phyloP scores from a whole-genome alignment of 2,113 vertebrate genomes.

The Cairina moschata region DNA sequence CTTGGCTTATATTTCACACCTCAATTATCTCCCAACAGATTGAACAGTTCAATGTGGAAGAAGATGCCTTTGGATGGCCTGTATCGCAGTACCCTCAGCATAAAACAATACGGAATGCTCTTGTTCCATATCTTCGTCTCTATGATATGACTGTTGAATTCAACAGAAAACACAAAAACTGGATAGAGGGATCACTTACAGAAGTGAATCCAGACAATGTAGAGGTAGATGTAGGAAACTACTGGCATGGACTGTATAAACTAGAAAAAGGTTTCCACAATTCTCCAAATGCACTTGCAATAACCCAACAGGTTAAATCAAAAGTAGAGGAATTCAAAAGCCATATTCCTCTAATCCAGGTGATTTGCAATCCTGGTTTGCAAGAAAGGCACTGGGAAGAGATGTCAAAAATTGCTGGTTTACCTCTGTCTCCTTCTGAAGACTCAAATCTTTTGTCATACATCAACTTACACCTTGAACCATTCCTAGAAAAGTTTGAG shows the following conservation, averaged over 20 bases:
- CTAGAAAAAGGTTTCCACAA: constrained; percentile 82
- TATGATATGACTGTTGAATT: constrained; percentile 83
- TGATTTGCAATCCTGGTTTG: constrained; percentile 87
- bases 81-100: constrained; percentile 84
- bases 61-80: constrained; percentile 86
- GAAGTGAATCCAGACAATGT: constrained; percentile 85
- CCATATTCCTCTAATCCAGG: constrained; percentile 84
- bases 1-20: background rate
- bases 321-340: constrained; percentile 85
- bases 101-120: constrained; percentile 81
- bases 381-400: constrained; percentile 85
- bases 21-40: constrained; percentile 74
- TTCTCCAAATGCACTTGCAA: constrained; percentile 78
- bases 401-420: constrained; percentile 80
- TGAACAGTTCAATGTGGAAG: constrained; percentile 86
- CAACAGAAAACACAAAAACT: constrained; percentile 73
- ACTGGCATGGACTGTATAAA: constrained; percentile 83
- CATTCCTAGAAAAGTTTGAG: constrained; percentile 79
- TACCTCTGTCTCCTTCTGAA: constrained; percentile 75
- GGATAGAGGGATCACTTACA: constrained; percentile 83
- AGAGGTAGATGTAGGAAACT: constrained; percentile 82
- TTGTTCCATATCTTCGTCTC: constrained; percentile 84
- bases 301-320: constrained; percentile 76
- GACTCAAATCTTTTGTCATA: constrained; percentile 77
- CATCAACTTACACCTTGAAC: constrained; percentile 81